Evolutionary conservation across 2,888 invertebrate genomes (phyloP).

Genomic region (Bellardia pandia): DNA sequence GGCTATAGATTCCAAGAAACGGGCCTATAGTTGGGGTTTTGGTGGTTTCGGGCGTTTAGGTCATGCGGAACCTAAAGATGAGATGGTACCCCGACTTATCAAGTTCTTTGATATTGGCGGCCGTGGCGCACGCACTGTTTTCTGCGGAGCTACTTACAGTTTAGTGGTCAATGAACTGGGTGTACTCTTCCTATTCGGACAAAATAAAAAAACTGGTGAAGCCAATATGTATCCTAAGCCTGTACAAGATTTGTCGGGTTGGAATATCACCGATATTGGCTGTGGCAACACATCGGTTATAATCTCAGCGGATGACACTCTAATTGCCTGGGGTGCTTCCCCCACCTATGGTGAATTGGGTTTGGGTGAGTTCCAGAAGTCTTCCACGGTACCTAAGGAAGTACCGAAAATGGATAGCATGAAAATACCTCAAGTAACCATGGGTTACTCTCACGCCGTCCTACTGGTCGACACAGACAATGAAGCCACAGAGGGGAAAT

Average conservation of each 20-base stretch:
- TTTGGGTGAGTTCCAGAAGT: conserved; percentile 94
- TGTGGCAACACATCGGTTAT: conserved; percentile 93
- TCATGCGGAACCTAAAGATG: conserved; percentile 96
- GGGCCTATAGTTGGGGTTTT: conserved; percentile 97
- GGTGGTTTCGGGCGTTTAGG: conserved; percentile 97
- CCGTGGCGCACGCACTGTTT: conserved; percentile 91
- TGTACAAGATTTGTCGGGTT: conserved; percentile 95
- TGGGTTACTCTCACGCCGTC: conserved; percentile 94
- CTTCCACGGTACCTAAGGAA: conserved; percentile 94
- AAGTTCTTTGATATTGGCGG: conserved; percentile 95
- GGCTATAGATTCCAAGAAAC: conserved; percentile 93
- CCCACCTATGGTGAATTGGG: conserved; percentile 97
- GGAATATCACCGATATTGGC: conserved; percentile 94
- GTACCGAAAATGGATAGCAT: conserved; percentile 90
- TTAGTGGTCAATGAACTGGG: conserved; percentile 92
- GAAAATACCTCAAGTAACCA: conserved; percentile 90
- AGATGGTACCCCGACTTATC: conserved; percentile 93
- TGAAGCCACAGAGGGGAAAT: conserved; percentile 85
- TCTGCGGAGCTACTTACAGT: conserved; percentile 94
- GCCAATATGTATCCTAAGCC: conserved; percentile 99
- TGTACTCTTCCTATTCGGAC: conserved; percentile 92
- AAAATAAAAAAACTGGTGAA: conserved; percentile 96
- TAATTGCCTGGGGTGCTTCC: conserved; percentile 97
- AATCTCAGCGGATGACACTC: conserved; percentile 94
- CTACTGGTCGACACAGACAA: conserved; percentile 86